Conservation (phyloP, 1,140 invertebrate species). For the Lucilia cuprina region DNA sequence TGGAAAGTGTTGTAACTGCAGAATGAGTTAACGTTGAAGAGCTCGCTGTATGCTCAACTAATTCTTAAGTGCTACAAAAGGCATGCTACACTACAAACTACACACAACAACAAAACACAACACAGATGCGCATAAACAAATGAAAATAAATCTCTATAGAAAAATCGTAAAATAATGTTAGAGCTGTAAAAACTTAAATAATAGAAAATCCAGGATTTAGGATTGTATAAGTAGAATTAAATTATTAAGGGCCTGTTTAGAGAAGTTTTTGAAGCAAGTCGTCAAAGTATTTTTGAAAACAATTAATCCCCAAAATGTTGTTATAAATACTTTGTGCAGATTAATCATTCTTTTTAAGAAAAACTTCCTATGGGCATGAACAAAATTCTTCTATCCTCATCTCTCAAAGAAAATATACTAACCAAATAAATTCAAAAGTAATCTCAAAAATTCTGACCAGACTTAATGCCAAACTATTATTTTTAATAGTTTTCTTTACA, state of each 20-base stretch:
- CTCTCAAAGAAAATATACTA: too few species aligned
- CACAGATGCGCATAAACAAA: neutral
- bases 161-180: neutral
- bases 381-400: too few species aligned
- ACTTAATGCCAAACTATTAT: too few species aligned
- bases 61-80: conserved; percentile 14
- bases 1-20: neutral
- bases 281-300: too few species aligned
- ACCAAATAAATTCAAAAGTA: too few species aligned
- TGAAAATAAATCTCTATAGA: neutral
- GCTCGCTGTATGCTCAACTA: neutral
- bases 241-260: neutral
- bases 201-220: neutral
- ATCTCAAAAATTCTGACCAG: too few species aligned
- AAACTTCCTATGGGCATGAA: too few species aligned
- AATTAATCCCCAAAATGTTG: too few species aligned
- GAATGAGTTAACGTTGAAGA: neutral
- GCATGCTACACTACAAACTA: conserved; percentile 6
- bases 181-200: neutral
- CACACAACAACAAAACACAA: neutral
- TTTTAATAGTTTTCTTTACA: too few species aligned
- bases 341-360: too few species aligned
- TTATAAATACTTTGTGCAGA: too few species aligned
- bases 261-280: neutral
- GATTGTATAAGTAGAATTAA: neutral